Base-by-base conservation (phyloP, 2,797 vertebrate species). In the Cottoperca gobio region DNA sequence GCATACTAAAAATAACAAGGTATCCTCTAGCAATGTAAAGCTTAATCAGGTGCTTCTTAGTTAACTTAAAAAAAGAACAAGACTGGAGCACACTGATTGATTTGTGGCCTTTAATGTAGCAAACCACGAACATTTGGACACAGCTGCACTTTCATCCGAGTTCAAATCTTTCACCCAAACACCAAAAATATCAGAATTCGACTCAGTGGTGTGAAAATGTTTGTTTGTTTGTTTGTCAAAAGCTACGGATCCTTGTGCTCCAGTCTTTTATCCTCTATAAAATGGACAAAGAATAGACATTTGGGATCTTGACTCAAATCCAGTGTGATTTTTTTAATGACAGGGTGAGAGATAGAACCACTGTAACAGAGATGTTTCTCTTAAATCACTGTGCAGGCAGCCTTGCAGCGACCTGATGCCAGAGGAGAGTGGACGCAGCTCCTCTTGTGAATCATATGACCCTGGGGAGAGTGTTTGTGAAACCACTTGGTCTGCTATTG, bases 401-500 rank as follows among this genome's bases (percentile, higher is more conserved):
- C 68, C 78, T 88, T 82, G 81, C 86, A 43, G 70, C 88, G 89
- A 91, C 91, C 89, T 93, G 87, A 90, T 88, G 87, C 82, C 12
- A 6, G 77, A 88, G 81, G 74, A 86, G 83, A 85, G 81, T 73
- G 79, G 81, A 85, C 57, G 64, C 77, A 79, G 86, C 83, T 93
- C 89, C 89, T 90, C 91, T 90, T 91, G 88, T 92, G 92, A 94
- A 94, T 95, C 89, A 89, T 90, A 91, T 88, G 91, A 94, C 92
- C 94, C 92, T 85, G 89, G 91, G 89, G 90, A 91, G 90, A 89
- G 93, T 94, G 93, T 95, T 94, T 95, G 89, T 91, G 91, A 94
- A 94, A 94, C 93, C 94, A 94, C 94, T 95, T 94, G 93, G 89
- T 91, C 91, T 87, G 69, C 92, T 84, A 94, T 96, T 95, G 94